A percentile compares a stretch with the other conserved stretches of the same genome.
phyloP scores from a whole-genome alignment of 2,113 vertebrate species.

The Rhinolophus ferrumequinum region DNA sequence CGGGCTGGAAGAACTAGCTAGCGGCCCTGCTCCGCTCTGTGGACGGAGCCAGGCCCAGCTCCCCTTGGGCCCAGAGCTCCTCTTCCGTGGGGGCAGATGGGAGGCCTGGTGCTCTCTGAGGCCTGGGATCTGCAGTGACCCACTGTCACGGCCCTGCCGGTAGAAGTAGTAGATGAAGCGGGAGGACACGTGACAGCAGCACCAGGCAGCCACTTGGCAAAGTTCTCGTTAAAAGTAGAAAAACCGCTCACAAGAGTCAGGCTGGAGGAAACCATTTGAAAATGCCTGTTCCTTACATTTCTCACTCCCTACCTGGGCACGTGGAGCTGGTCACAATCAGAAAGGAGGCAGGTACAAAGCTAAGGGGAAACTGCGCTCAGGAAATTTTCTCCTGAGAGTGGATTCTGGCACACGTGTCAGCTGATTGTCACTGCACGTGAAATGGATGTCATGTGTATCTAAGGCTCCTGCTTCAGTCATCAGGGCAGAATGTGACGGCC shows the following conservation, averaged over 20 bases:
- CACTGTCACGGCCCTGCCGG: rapidly evolving
- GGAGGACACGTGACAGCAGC: not conserved
- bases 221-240: not conserved
- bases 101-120: too few species aligned
- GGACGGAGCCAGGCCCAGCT: not conserved
- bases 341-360: rapidly evolving
- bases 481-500: rapidly evolving
- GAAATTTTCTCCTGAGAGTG: not conserved
- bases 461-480: rapidly evolving
- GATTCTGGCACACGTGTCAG: not conserved
- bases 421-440: not conserved
- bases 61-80: not conserved
- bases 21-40: rapidly evolving
- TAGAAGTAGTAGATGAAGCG: rapidly evolving
- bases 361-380: not conserved
- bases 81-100: too few species aligned
- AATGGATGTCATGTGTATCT: rapidly evolving
- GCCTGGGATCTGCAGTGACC: not conserved
- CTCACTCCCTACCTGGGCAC: too few species aligned
- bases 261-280: not conserved
- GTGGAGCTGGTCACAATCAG: not conserved
- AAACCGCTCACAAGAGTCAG: not conserved
- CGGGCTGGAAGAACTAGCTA: rapidly evolving
- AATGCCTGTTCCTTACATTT: not conserved
- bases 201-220: not conserved